A percentile compares a stretch with the other conserved stretches of the same genome.
These are phyloP conservation scores for Strix occidentalis DNA, from an alignment of 2,797 vertebrate species.

Conservation along the genomic window DNA sequence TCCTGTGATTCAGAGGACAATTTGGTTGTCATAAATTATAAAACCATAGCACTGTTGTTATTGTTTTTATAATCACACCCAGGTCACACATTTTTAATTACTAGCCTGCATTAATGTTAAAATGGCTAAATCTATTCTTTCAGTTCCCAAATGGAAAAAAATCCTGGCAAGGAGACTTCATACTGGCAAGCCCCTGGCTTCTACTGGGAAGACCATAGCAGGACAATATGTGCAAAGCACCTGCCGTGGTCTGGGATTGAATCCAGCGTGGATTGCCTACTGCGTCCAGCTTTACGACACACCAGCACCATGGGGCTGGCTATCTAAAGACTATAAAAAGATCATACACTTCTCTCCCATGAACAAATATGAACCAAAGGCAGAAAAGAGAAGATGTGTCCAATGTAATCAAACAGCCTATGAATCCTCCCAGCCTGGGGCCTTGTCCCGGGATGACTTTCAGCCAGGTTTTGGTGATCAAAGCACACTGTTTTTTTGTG, in stretches of 20 bases:
- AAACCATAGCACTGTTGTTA: neutral
- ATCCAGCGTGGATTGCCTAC: neutral
- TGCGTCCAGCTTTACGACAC: neutral
- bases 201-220: neutral
- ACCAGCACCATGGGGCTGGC: neutral
- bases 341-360: neutral
- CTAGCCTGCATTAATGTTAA: neutral
- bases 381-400: neutral
- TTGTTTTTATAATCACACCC: neutral
- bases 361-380: neutral
- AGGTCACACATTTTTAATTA: neutral
- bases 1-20: rapidly evolving
- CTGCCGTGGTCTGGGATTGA: neutral
- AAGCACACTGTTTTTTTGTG: neutral
- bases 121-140: neutral
- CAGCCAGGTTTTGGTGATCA: neutral
- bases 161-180: neutral
- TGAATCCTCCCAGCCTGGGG: neutral
- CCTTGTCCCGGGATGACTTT: neutral
- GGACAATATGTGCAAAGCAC: neutral
- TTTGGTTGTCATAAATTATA: neutral
- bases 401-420: neutral
- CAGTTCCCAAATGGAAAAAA: neutral
- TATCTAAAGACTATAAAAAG: neutral
- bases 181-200: neutral